phyloP scores from a whole-genome alignment of 2,888 invertebrate species.

The Fragum whitleyi region DNA sequence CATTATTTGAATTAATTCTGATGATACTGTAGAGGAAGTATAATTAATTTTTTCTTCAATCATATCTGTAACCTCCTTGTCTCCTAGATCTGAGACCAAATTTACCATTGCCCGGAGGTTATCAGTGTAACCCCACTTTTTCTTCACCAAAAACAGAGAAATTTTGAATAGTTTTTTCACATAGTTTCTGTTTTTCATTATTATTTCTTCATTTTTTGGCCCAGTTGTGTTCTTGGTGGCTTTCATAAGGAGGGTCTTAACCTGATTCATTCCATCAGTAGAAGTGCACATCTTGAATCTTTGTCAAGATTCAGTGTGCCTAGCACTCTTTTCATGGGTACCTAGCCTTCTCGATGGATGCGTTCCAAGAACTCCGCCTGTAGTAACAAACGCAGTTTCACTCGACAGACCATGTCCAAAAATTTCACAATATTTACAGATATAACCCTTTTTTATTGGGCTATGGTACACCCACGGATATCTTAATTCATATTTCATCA shows the following conservation, averaged over 20 bases:
- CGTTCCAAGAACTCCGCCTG: slow-evolving; percentile 19
- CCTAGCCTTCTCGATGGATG: slow-evolving; percentile 24
- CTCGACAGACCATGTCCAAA: slow-evolving; percentile 3
- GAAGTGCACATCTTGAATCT: not conserved
- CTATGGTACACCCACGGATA: slow-evolving; percentile 34
- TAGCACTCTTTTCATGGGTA: slow-evolving; percentile 18
- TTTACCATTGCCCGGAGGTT: not conserved
- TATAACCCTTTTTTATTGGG: slow-evolving; percentile 18
- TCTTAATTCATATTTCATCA: slow-evolving; percentile 8
- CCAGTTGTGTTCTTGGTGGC: no score
- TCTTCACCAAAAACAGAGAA: not conserved
- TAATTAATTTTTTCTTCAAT: slow-evolving; percentile 5
- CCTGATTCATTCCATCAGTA: not conserved
- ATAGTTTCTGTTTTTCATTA: slow-evolving; percentile 3
- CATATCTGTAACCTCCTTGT: not conserved
- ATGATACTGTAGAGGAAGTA: slow-evolving; percentile 7
- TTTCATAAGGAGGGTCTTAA: not conserved
- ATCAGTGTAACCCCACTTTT: slow-evolving; percentile 1
- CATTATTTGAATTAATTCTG: slow-evolving; percentile 17
- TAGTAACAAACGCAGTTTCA: slow-evolving; percentile 24
- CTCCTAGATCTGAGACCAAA: not conserved
- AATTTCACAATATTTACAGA: slow-evolving; percentile 38
- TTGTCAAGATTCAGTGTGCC: slow-evolving; percentile 15
- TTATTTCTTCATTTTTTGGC: not conserved
- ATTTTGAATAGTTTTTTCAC: slow-evolving; percentile 16